Base-by-base conservation (phyloP, 2,797 vertebrate species). In the Pangasius krempfi region DNA sequence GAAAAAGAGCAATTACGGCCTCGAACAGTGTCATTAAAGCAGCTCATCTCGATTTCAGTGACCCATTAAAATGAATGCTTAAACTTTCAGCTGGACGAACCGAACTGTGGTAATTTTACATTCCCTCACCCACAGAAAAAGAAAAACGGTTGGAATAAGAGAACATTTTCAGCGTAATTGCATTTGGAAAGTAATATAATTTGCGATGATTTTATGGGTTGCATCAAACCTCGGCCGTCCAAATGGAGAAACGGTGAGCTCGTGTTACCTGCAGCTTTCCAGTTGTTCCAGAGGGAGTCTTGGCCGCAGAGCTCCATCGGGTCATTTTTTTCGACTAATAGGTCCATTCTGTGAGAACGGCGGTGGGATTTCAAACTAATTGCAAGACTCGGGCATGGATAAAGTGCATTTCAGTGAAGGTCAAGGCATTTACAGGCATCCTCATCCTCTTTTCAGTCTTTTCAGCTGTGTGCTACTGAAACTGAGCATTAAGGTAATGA, bases 361-460 rank as follows among this genome's bases (percentile, higher is more conserved):
- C 54, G 9, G 62, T 13, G 86, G 90, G 93, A 92, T 93, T 86
- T 79, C 89, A 93, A 93, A 94, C 93, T 93, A 94, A 94, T 95
- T 94, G 92, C 91, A 86, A 18, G 25, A 60, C 85, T 50, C 88
- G 88, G 92, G 89, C 91, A 90, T 92, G 93, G 91, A 91, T 93
- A 91, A 92, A 93, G 91, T 92, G 89, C 52, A 86, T 92, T 91
- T 80, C 88, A 84, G 90, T 89, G 91, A 94, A 94, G 94, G 94
- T 95, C 93, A 94, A 94, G 94, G 92, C 94, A 94, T 94, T 95
- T 94, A 94, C 91, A 93, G 90, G 86, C 91, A 30, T 56, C 16
- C 54, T 40, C 60, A 22, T 78, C 56, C 60, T 83, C 40, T 56
- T 88, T 86, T 89, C 68, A 30, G 76, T 47, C 54, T 60, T 75